Evolutionary conservation across 92 coral and sea anemone species (phyloP).

Genomic region (Plumapathes pennacea): DNA sequence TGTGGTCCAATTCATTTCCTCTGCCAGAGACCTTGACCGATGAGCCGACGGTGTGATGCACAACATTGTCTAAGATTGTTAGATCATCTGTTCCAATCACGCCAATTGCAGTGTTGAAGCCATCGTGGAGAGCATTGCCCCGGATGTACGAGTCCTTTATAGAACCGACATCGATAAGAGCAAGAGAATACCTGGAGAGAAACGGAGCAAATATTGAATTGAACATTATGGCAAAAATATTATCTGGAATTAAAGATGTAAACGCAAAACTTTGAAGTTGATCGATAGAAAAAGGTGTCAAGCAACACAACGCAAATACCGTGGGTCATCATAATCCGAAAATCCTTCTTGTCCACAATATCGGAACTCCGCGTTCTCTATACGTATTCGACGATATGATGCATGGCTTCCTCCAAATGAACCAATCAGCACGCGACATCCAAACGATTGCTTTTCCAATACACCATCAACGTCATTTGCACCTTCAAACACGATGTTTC

Average conservation of each 20-base stretch:
- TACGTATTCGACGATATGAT: conserved; percentile 51
- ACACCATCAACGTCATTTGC: conserved; percentile 70
- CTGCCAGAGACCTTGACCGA: conserved; percentile 72
- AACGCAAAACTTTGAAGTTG: too few relatives aligned
- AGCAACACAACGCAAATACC: conserved; percentile 26
- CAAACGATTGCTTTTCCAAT: conserved; percentile 72
- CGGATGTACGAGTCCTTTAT: conserved; percentile 65
- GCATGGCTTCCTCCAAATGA: conserved; percentile 31
- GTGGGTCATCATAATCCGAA: conserved; percentile 74
- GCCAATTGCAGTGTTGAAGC: conserved; percentile 82
- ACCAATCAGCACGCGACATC: conserved; percentile 81
- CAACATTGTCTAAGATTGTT: conserved; percentile 65
- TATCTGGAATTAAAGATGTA: too few relatives aligned
- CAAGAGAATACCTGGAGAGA: conserved; percentile 60
- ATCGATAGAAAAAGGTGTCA: too few relatives aligned
- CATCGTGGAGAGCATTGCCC: conserved; percentile 86
- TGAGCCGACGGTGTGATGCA: conserved; percentile 79
- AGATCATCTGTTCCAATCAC: conserved; percentile 68
- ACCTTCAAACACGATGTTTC: conserved; percentile 85
- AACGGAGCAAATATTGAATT: neutral
- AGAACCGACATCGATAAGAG: conserved; percentile 60
- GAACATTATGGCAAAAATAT: too few relatives aligned
- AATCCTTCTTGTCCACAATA: conserved; percentile 90
- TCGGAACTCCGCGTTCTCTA: conserved; percentile 87
- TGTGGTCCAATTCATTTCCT: conserved; percentile 49